Conservation (phyloP, 2,113 vertebrate species). For the Lanius ludovicianus region DNA sequence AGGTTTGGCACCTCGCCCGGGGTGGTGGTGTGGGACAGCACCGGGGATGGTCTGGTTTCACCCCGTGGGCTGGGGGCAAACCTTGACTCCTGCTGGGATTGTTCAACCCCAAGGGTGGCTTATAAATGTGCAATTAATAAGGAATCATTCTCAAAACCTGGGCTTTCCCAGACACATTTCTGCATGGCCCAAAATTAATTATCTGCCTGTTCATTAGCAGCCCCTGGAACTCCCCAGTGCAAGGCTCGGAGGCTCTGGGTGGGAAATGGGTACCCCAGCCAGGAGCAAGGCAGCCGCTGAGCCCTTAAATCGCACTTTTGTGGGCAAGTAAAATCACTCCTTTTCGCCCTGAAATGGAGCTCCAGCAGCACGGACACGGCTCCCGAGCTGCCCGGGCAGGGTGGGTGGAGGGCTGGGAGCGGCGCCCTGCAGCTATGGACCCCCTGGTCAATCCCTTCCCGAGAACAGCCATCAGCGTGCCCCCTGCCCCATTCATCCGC, state of each 20-base stretch:
- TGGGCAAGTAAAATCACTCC: not conserved
- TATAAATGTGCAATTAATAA: fast-evolving
- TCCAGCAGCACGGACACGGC: not conserved
- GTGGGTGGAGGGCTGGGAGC: not conserved
- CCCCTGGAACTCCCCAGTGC: not conserved
- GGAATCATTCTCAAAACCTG: not conserved
- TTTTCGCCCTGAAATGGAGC: not conserved
- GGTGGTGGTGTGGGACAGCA: not conserved
- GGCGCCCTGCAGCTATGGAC: not conserved
- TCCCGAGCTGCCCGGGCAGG: not conserved
- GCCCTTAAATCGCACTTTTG: fast-evolving
- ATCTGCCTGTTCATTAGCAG: too few relatives aligned
- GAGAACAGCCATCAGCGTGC: not conserved
- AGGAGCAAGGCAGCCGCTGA: not conserved
- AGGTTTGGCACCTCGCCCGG: not conserved
- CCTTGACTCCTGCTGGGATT: not conserved
- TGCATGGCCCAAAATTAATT: not conserved
- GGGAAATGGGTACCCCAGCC: not conserved
- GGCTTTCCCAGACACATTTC: not conserved
- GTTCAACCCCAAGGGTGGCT: fast-evolving
- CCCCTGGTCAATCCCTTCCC: not conserved
- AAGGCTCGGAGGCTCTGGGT: not conserved
- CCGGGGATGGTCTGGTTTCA: fast-evolving
- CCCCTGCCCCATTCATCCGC: not conserved
- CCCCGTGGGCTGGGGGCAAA: fast-evolving